A percentile compares a stretch with the other conserved stretches of the same genome.
Conservation (phyloP, 2,888 invertebrate genomes). For the Loripinus fragilis region DNA sequence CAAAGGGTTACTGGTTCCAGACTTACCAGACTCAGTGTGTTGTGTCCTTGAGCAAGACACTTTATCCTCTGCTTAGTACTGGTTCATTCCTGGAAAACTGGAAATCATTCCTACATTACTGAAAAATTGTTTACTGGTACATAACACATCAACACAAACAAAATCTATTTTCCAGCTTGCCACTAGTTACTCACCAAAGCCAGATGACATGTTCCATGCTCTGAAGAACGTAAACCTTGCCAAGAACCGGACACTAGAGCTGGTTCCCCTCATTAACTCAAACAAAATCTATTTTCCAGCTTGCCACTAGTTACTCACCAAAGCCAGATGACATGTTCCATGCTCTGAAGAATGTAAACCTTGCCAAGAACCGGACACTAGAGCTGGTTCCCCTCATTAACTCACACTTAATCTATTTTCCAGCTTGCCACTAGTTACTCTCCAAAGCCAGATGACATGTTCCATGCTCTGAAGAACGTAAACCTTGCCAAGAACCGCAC, state of each 20-base stretch:
- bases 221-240: slow-evolving; percentile 92
- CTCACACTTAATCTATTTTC: too few relatives aligned
- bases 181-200: slow-evolving; percentile 92
- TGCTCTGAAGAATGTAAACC: slow-evolving; percentile 92
- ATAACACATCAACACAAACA: too few relatives aligned
- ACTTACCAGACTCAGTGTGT: too few relatives aligned
- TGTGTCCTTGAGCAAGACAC: too few relatives aligned
- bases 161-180: too few relatives aligned
- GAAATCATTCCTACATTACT: too few relatives aligned
- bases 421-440: slow-evolving; percentile 91
- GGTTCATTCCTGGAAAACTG: too few relatives aligned
- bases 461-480: slow-evolving; percentile 89
- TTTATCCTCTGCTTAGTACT: too few relatives aligned
- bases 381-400: slow-evolving; percentile 77
- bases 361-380: slow-evolving; percentile 90
- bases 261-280: slow-evolving; percentile 79
- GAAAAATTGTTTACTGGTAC: too few relatives aligned
- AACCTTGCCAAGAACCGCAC: slow-evolving; percentile 93
- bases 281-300: too few relatives aligned
- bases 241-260: slow-evolving; percentile 89
- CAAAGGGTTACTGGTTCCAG: too few relatives aligned
- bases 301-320: slow-evolving; percentile 92
- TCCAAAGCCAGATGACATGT: slow-evolving; percentile 93
- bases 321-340: slow-evolving; percentile 91
- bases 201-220: slow-evolving; percentile 91